phyloP scores from a whole-genome alignment of 2,888 invertebrate species.

The Amphipyra tragopoginis region DNA sequence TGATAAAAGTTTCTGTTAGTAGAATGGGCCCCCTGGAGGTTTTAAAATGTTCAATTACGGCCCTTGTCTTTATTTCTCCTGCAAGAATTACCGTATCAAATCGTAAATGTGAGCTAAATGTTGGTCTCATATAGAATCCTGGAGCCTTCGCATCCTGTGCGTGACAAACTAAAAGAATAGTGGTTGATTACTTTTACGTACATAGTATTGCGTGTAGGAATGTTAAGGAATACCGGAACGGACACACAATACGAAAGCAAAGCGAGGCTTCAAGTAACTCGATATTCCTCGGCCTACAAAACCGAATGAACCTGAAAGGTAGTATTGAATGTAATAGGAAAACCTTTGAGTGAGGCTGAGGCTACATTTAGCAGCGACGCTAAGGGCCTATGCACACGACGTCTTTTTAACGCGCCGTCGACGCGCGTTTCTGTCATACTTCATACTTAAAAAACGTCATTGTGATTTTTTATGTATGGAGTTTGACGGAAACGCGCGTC shows the following conservation, averaged over 20 bases:
- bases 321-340: not conserved
- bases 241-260: slow-evolving; percentile 29
- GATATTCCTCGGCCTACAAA: slow-evolving; percentile 20
- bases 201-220: slow-evolving; percentile 37
- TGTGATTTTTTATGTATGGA: no score
- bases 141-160: slow-evolving; percentile 4
- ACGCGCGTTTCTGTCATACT: no score
- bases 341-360: not conserved
- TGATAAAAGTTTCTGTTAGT: no score
- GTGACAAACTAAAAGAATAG: slow-evolving; percentile 26
- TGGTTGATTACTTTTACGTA: slow-evolving; percentile 45
- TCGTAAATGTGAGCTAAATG: slow-evolving; percentile 8
- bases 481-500: no score
- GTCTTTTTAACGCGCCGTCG: no score
- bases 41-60: no score
- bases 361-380: no score
- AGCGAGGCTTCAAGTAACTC: slow-evolving; percentile 25
- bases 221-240: slow-evolving; percentile 17
- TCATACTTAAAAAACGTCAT: no score
- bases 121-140: not conserved
- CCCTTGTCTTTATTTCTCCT: not conserved
- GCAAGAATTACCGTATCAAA: slow-evolving; percentile 13
- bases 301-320: slow-evolving; percentile 8
- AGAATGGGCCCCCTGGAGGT: no score
- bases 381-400: no score